Percentiles rank a stretch among this genome's conserved stretches.
These are phyloP conservation scores for Threskiornis aethiopicus DNA, from an alignment of 2,797 vertebrate species.

Conservation along the genomic window DNA sequence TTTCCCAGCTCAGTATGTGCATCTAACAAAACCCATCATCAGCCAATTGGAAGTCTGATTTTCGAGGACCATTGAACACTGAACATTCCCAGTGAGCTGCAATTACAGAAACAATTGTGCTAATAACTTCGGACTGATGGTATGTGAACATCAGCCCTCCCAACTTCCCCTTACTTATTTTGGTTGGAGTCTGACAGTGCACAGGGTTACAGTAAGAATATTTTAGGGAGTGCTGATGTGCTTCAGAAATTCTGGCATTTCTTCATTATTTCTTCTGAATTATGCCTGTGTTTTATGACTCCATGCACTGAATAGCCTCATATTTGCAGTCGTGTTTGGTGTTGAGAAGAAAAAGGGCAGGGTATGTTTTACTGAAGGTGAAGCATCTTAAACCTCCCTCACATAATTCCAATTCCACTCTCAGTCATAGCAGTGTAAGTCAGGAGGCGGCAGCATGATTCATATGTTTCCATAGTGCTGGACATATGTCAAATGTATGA, in stretches of 20 bases:
- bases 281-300: neutral
- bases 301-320: neutral
- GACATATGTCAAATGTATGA: neutral
- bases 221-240: neutral
- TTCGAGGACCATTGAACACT: slow-evolving; percentile 57
- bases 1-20: neutral
- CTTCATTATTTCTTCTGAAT: neutral
- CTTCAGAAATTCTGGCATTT: slow-evolving; percentile 10
- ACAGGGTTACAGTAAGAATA: neutral
- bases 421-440: neutral
- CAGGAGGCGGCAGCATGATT: neutral
- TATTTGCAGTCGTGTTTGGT: neutral
- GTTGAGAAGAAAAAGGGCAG: neutral
- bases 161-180: slow-evolving; percentile 18
- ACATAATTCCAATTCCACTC: slow-evolving; percentile 23
- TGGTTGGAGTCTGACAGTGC: neutral
- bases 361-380: neutral
- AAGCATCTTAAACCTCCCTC: neutral
- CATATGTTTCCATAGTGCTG: neutral
- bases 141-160: slow-evolving; percentile 41
- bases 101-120: slow-evolving; percentile 59
- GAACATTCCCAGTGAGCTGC: slow-evolving; percentile 26
- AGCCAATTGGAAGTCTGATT: slow-evolving; percentile 54
- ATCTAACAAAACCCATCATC: slow-evolving; percentile 20
- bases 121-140: slow-evolving; percentile 60